Evolutionary conservation across 2,113 vertebrate genomes (phyloP), one percentile per base, ranked within the genome.

Genomic region (Chinchilla lanigera): DNA sequence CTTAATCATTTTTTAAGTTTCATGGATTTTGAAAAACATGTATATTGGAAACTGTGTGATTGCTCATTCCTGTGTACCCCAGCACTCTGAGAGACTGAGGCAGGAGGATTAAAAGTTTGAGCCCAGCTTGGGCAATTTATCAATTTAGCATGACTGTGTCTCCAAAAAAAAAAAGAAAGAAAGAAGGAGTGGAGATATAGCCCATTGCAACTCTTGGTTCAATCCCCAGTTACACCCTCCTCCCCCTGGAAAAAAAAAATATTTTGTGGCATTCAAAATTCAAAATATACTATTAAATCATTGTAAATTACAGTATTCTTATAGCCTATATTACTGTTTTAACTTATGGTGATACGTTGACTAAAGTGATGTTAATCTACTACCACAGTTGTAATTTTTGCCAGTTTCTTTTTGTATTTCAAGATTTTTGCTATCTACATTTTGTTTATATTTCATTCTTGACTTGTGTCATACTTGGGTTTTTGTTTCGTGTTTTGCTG

Each of bases 401-500:
- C 30, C 52, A 60, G 1, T 85, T 78, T 67, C 44, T 84, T 13
- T 47, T 85, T 56, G 20, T 86, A 78, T 78, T 78, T 78, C 71
- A 78, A 47, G 58, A 47, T 12, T 47, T 77, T 78, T 90, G 5
- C 58, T 69, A 52, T 47, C 6, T 85, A 9, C 75, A 8, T 84
- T 77, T 77, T 89, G 33, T 84, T 77, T 63, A n/a, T 13, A 69
- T 69, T 69, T 69, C 35, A 69, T 20, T 69, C 67, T 60, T 52
- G 38, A 19, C 26, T 86, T 86, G 22, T 60, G n/a, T 95, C 38
- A 61, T 56, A 9, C 41, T 95, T 91, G 47, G 60, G 1, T 69
- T 65, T 83, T 89, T 89, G 41, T 56, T 75, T 83, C 84, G 33
- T 73, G 52, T 94, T 89, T 89, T 95, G 10, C 86, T 47, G 90